Evolutionary conservation across 2,888 invertebrate genomes (phyloP), one percentile per base, ranked within the genome.

Genomic region (Thereva unica): DNA sequence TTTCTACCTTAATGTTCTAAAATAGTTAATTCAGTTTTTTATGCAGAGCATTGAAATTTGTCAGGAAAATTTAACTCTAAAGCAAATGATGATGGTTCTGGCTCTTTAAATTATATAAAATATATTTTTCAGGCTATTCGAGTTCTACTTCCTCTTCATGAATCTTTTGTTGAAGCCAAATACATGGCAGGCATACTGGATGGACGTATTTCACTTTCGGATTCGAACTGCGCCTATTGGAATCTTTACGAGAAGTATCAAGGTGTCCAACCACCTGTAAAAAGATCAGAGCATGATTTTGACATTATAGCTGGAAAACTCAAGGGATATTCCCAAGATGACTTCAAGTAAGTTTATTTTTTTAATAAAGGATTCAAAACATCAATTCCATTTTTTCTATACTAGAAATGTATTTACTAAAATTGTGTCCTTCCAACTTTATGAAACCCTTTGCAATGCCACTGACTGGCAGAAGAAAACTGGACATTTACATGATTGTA

Each of bases 401-500:
- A 44, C 37, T 9, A 64, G 64, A 38, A 37, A 55, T 8, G 45
- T 47, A 8, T 53, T 64, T 12, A 5, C 64, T 1, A 10, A 38
- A 34, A 8, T 64, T 6, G 8, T 38, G 7, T 35, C 64, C 3
- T 64, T 47, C 40, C 45, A 64, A 38, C 37, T 64, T 38, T 64
- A 54, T 40, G 64, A 64, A 34, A 44, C 12, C 12, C 12, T 53
- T 0, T 53, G 44, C 44, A 53, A 44, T 23, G 23, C 23, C 23
- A 23, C 12, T 40, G 9, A 37, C 41, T 4, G 6, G 1, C 6
- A 23, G 50, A 7, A 50, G 10, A n/a, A 34, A 5, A 9, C 10
- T 4, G 12, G 40, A 1, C 34, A 61, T 5, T n/a, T 61, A 6
- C 40, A 7, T 38, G 50, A 61, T 34, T 95, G 95, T 77, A 93